phyloP scores from a whole-genome alignment of 2,797 vertebrate species.

The Sebastes vulpes region DNA sequence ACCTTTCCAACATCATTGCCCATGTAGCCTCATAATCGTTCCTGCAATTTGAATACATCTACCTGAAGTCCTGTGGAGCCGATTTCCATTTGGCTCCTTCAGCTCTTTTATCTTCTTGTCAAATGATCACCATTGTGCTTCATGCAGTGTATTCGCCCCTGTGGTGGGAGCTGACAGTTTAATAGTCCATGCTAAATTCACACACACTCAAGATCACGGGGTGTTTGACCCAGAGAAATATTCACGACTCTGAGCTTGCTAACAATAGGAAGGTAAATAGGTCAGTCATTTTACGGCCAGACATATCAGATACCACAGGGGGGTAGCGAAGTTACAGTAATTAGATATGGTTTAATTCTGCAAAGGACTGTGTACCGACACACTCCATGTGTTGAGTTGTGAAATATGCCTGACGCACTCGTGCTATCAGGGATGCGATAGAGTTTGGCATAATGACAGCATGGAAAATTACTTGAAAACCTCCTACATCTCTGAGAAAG shows the following conservation, averaged over 20 bases:
- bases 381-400: slow-evolving; percentile 15
- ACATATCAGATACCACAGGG: slow-evolving; percentile 63
- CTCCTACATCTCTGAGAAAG: neutral
- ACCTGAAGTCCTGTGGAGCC: slow-evolving; percentile 5
- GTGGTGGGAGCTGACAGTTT: slow-evolving; percentile 39
- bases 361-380: slow-evolving; percentile 10
- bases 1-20: slow-evolving; percentile 1
- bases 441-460: neutral
- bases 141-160: neutral
- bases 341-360: slow-evolving; percentile 62
- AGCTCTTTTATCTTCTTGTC: slow-evolving; percentile 21
- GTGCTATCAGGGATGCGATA: neutral
- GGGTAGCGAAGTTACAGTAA: slow-evolving; percentile 58
- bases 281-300: slow-evolving; percentile 54
- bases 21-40: slow-evolving; percentile 9
- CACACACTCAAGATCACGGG: slow-evolving; percentile 38
- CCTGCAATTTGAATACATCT: slow-evolving; percentile 18
- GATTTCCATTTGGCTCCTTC: slow-evolving; percentile 29
- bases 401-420: neutral
- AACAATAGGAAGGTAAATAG: slow-evolving; percentile 67
- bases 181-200: slow-evolving; percentile 38
- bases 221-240: slow-evolving; percentile 67
- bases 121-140: slow-evolving; percentile 31
- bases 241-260: slow-evolving; percentile 25
- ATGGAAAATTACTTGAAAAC: slow-evolving; percentile 3